Evolutionary conservation across 37 sponge, comb jelly and placozoan species (phyloP), one percentile per base, ranked within the genome.

Genomic region (Mnemiopsis leidyi): DNA sequence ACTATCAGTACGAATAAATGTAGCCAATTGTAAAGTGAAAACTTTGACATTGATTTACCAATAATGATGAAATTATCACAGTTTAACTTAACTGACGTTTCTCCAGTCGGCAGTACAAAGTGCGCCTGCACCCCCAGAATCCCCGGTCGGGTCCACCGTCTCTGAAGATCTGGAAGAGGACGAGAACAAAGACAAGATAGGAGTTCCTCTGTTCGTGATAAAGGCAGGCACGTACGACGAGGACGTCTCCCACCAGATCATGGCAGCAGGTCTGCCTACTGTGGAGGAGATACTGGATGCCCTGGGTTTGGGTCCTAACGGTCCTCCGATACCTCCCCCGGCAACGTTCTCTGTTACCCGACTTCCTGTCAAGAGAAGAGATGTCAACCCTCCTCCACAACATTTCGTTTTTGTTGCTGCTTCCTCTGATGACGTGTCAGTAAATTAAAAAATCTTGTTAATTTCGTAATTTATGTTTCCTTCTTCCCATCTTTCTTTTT

Each of bases 351-450:
- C 96, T 32, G 95, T 97, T 40, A 94, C 92, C 68, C 94, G 93
- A 23, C 95, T 94, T 36, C 96, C 98, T 38, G 67, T 93, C 23
- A 95, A 96, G 92, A 82, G 97, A 38, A 69, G 69, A 26, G 92
- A 67, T 69, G 33, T 92, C 30, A 69, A 92, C 33, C 68, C 61
- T 2, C 83, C 85, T 0, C 68, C 94, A 0, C 48, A 13, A 0
- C 90, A 73, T 36, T 97, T 95, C 39, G 69, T 25, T 0, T 97
- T 95, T 68, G 94, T 97, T 38, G 94, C 94, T 23, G 32, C 96
- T 25, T 95, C 96, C 1, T 82, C 94, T 31, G 96, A 95, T 92
- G 97, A 96, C 85, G 95, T 95, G 96, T 96, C 82, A 95, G 96
- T 94, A 26, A 20, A 25, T 21, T 67, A 67, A 67, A 67, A 21